Percentiles rank a stretch among this genome's conserved stretches.
Evolutionary conservation across 1,140 invertebrate genomes (phyloP).

Genomic region (Branchinecta lindahli): DNA sequence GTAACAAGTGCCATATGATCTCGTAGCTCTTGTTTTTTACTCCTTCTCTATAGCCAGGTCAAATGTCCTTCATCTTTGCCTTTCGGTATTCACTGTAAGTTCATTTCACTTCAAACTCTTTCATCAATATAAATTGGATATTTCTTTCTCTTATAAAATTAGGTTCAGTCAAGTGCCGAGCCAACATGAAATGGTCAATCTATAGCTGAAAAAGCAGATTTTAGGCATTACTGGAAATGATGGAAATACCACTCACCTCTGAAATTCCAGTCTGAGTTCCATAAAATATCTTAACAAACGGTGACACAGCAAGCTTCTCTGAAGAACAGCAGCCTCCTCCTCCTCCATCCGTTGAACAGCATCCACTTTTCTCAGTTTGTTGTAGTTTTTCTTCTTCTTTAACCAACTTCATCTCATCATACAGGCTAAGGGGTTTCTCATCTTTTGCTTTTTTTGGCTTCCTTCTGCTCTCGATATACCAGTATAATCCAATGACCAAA

Average conservation of each 20-base stretch:
- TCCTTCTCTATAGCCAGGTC: too few species aligned
- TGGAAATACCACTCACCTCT: slow-evolving; percentile 26
- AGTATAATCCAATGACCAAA: slow-evolving; percentile 13
- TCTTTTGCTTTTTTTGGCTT: slow-evolving; percentile 1
- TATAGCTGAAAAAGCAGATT: background rate
- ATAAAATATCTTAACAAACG: slow-evolving; percentile 30
- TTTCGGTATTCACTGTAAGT: too few species aligned
- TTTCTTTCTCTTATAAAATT: background rate
- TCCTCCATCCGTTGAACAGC: slow-evolving; percentile 17
- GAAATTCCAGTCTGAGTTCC: slow-evolving; percentile 34
- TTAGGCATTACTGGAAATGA: background rate
- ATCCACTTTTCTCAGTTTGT: slow-evolving; percentile 15
- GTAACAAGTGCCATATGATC: too few species aligned
- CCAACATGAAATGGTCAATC: slow-evolving; percentile 4
- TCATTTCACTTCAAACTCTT: too few species aligned
- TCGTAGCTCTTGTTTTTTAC: too few species aligned
- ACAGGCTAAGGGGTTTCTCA: background rate
- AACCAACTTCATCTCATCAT: slow-evolving; percentile 10
- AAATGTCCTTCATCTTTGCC: too few species aligned
- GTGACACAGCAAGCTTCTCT: slow-evolving; percentile 15
- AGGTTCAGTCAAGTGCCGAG: background rate
- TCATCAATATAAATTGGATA: too few species aligned
- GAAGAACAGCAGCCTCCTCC: slow-evolving; percentile 15
- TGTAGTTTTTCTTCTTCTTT: slow-evolving; percentile 7
- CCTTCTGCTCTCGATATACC: slow-evolving; percentile 3